A percentile compares a stretch with the other conserved stretches of the same genome.
Conservation (phyloP, 2,888 invertebrate species). For the Macaria liturata region DNA sequence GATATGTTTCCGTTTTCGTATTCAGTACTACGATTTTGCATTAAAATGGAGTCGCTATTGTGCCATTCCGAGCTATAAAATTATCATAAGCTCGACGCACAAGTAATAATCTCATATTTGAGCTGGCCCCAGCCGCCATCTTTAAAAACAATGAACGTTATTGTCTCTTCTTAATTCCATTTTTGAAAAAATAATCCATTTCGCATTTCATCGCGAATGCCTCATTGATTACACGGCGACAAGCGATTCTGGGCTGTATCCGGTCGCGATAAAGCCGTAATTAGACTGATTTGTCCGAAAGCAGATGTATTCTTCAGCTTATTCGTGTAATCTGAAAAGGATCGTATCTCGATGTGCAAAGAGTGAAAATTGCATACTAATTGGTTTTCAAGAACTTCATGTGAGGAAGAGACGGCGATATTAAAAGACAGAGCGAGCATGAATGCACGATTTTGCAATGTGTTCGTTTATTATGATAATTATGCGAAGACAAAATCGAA, state of each 20-base stretch:
- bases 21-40: conserved; percentile 52
- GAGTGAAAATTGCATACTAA: conserved; percentile 63
- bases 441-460: conserved; percentile 68
- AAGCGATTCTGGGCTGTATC: conserved; percentile 47
- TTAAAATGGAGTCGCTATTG: conserved; percentile 61
- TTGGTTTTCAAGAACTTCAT: conserved; percentile 68
- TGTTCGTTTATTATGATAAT: conserved; percentile 72
- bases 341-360: conserved; percentile 58
- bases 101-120: conserved; percentile 77
- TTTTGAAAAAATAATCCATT: conserved; percentile 83
- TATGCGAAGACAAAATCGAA: conserved; percentile 67
- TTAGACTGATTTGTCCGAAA: conserved; percentile 37
- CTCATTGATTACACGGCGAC: conserved; percentile 60
- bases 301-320: conserved; percentile 65
- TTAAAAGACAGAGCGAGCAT: conserved; percentile 51
- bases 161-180: conserved; percentile 83
- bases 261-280: conserved; percentile 42
- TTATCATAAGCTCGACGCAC: conserved; percentile 71
- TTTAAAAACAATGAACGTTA: conserved; percentile 82
- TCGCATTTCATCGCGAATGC: conserved; percentile 77
- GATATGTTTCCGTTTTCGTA: conserved; percentile 58
- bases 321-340: conserved; percentile 56
- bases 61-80: conserved; percentile 65
- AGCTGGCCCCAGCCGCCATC: conserved; percentile 70
- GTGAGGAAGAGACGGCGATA: conserved; percentile 57